Conservation (phyloP, 2,888 invertebrate genomes). For the Caenorhabditis drosophilae region DNA sequence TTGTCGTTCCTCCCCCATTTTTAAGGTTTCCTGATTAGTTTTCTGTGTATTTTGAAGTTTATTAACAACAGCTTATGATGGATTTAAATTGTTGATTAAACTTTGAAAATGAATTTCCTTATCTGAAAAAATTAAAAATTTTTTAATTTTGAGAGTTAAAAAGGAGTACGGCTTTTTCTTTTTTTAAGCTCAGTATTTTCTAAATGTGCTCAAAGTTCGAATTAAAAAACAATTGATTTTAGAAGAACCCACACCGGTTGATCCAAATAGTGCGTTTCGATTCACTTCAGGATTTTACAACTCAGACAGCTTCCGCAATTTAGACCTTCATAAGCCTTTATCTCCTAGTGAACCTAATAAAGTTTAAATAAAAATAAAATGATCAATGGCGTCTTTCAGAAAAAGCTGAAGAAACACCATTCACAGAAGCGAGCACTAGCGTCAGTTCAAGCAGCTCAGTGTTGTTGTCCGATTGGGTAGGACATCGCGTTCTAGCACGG, state of each 20-base stretch:
- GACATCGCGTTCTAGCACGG: slow-evolving; percentile 52
- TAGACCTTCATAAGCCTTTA: slow-evolving; percentile 31
- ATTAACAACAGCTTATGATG: too few species aligned
- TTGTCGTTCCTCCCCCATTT: background rate
- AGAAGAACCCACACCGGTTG: slow-evolving; percentile 35
- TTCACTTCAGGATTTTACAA: slow-evolving; percentile 34
- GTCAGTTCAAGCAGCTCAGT: slow-evolving; percentile 1
- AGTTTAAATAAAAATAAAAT: background rate
- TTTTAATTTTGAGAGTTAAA: too few species aligned
- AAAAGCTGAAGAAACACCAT: slow-evolving; percentile 2
- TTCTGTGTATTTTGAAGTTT: too few species aligned
- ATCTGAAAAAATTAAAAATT: too few species aligned
- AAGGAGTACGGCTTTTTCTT: too few species aligned
- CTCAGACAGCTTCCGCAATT: slow-evolving; percentile 29
- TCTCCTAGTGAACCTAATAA: slow-evolving; percentile 25
- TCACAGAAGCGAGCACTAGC: background rate
- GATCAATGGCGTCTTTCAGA: slow-evolving; percentile 1
- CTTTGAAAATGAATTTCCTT: too few species aligned
- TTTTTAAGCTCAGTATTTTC: too few species aligned
- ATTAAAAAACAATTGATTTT: too few species aligned
- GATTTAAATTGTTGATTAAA: too few species aligned
- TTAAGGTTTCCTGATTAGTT: slow-evolving; percentile 1
- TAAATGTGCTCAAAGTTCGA: too few species aligned
- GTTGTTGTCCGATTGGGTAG: slow-evolving; percentile 53
- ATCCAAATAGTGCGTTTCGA: slow-evolving; percentile 30